Evolutionary conservation across 37 sponge, comb jelly and placozoan genomes (phyloP), one percentile per base, ranked within the genome.

Genomic region (Chondrilla cf. caribensis): DNA sequence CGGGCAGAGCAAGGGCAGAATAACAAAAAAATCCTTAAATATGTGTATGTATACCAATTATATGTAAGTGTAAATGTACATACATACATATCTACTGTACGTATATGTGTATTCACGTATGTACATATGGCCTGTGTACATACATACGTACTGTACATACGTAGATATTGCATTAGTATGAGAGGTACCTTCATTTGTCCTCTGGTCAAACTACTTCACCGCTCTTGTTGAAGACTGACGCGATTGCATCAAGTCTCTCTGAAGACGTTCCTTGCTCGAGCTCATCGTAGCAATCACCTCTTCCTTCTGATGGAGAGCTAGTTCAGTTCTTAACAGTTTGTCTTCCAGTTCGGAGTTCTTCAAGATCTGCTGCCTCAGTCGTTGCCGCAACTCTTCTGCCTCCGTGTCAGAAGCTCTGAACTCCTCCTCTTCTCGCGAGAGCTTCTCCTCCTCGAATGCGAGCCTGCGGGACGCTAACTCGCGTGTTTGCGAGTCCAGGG

Each of bases 381-480:
- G 85, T 38, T 81, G 71, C 54, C 89, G 29, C 25, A 92, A 82
- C 32, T 59, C 77, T 22, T 86, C 89, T 58, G 93, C 93, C 79
- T 92, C 93, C 29, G 89, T 70, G 58, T 86, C 90, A 22, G 71
- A 44, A 54, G 70, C 85, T 18, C 32, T 40, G 24, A 22, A 29
- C 38, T 60, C 84, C 3, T 58, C 70, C 3, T 65, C 40, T 19
- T 76, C 60, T 18, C 82, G 66, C 0, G 58, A 54, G 37, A 93
- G 82, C 57, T 84, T 89, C 81, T 93, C 94, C 60, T 93, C 94
- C 60, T 93, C 94, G 79, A 93, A 89, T 41, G 90, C 90, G 76
- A 93, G 83, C 14, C 94, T 76, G 51, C 81, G 82, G 11, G 85
- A 84, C 3, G 89, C 94, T 0, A 93, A 75, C 58, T 93, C 90